phyloP scores from a whole-genome alignment of 2,113 vertebrate species.

The Pseudorhombus dupliciocellatus region DNA sequence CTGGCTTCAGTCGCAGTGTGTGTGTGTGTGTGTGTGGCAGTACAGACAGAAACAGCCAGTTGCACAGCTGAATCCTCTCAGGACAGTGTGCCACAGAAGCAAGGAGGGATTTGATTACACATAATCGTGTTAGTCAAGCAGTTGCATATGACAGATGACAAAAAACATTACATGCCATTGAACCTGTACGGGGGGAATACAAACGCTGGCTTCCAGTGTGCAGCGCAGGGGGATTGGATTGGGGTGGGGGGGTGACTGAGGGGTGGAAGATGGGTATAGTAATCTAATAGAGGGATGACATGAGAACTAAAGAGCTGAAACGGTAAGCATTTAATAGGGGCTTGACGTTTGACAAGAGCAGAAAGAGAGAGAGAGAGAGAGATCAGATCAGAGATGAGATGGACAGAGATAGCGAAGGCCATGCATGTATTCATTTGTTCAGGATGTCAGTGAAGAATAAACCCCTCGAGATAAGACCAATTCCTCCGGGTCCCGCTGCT shows the following conservation, averaged over 20 bases:
- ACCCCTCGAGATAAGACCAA: constrained; percentile 51
- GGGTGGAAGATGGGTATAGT: constrained; percentile 43
- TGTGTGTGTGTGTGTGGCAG: neutral
- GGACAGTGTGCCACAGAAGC: constrained; percentile 48
- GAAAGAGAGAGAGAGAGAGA: constrained; percentile 27
- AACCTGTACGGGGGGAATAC: constrained; percentile 75
- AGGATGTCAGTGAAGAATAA: constrained; percentile 45
- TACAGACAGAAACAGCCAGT: constrained; percentile 22
- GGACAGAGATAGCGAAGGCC: constrained; percentile 26
- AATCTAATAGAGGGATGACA: constrained; percentile 83
- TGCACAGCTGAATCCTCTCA: constrained; percentile 42
- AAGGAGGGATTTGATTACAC: constrained; percentile 69
- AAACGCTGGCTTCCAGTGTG: constrained; percentile 58
- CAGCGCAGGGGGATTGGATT: constrained; percentile 13
- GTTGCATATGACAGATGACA: constrained; percentile 68
- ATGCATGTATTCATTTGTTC: constrained; percentile 63
- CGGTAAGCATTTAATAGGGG: constrained; percentile 71
- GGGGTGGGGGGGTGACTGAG: neutral
- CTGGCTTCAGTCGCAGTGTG: constrained; percentile 5
- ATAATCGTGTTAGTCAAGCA: constrained; percentile 68
- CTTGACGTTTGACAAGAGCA: constrained; percentile 66
- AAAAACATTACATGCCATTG: constrained; percentile 80
- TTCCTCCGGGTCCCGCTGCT: constrained; percentile 37
- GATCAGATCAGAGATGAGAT: constrained; percentile 49
- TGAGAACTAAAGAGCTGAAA: constrained; percentile 80